Evolutionary conservation across 2,113 vertebrate species (phyloP), one percentile per base, ranked within the genome.

Genomic region (Periophthalmus modestus): DNA sequence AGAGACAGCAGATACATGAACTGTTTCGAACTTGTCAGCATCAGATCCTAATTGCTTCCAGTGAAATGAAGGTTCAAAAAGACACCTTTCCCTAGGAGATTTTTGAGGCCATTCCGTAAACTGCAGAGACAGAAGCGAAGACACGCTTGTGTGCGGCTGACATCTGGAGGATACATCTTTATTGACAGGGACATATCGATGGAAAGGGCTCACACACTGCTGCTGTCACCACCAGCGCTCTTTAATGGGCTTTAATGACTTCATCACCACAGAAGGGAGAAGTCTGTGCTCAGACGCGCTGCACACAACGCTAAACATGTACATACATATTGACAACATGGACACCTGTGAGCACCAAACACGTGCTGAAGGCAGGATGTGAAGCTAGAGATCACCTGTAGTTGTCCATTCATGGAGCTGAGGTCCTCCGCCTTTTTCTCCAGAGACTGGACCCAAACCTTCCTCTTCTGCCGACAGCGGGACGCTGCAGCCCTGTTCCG

Each of bases 371-470:
- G 65, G 68, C 73, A 54, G 43, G 0, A 5, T 28, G 19, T 72
- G 65, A 47, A 73, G 16, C 24, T 21, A 71, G 69, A 72, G 69
- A 65, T 58, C 82, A 98, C 97, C 97, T 98, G 97, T 68, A 98
- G 94, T 69, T 97, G 95, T 80, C 95, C 95, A 66, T 99, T 98
- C 89, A 96, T 88, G 1, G 96, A 96, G 92, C 91, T 93, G 74
- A 99, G 91, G 86, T 98, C 97, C 73, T 98, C 97, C 0, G 97
- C 96, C 85, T 98, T 98, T 85, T 96, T 98, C 91, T 99, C 98
- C 91, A 98, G 72, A 39, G 96, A 97, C 89, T 98, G 96, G 76
- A 99, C 98, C 98, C 98, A 98, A 74, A 99, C 98, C 93, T 98
- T 99, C 87, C 98, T 95, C 89, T 99, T 99, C 82, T 98, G 98